These are phyloP conservation scores for Acrobasis repandana DNA, from an alignment of 2,888 invertebrate species.

Conservation along the genomic window DNA sequence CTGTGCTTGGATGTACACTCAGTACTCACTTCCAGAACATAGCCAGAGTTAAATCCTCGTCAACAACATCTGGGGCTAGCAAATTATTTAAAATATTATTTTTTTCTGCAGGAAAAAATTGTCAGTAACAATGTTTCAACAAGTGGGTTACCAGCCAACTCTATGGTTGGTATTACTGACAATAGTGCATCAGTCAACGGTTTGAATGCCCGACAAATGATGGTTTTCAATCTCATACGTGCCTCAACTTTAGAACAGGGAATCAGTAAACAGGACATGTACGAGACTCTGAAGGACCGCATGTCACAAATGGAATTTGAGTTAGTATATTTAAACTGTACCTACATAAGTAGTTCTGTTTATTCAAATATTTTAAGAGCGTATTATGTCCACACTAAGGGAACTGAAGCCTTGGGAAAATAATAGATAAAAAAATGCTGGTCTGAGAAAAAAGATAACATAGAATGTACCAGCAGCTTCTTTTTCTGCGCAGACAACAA, in stretches of 20 bases:
- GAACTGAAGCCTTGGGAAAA: no score
- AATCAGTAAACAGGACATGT: conserved; percentile 77
- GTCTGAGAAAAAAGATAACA: no score
- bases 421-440: no score
- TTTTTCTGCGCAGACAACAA: no score
- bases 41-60: no score
- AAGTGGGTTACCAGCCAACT: conserved; percentile 66
- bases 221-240: conserved; percentile 74
- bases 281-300: conserved; percentile 64
- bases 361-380: no score
- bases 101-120: conserved; percentile 57
- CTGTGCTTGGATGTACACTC: no score
- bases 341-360: no score
- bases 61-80: no score
- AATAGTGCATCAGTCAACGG: conserved; percentile 64
- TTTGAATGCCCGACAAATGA: conserved; percentile 72
- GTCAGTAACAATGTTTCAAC: conserved; percentile 50
- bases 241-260: conserved; percentile 74
- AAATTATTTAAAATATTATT: neutral
- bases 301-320: conserved; percentile 76
- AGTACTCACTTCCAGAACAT: no score
- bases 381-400: no score
- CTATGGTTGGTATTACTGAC: conserved; percentile 68
- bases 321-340: conserved; percentile 56
- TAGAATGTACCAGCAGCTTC: no score